Conservation (phyloP, 2,797 vertebrate species). For the Columba guinea region DNA sequence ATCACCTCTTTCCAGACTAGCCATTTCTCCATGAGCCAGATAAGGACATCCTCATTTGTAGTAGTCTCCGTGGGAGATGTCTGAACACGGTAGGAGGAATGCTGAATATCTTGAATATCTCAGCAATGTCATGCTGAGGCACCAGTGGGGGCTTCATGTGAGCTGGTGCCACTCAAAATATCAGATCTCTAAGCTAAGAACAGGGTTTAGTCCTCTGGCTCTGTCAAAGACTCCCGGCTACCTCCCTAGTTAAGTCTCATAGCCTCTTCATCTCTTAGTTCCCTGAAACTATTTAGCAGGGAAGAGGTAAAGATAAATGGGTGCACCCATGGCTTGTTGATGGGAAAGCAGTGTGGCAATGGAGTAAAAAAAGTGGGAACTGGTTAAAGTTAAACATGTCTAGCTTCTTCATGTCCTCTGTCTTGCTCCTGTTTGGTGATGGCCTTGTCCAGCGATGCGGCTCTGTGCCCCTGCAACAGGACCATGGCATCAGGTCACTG, state of each 20-base stretch:
- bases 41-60: not conserved
- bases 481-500: not conserved
- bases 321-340: accelerated
- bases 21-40: not conserved
- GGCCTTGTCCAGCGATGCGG: not conserved
- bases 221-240: not conserved
- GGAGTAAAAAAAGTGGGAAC: not conserved
- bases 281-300: not conserved
- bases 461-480: not conserved
- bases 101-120: not conserved
- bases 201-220: not conserved
- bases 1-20: not conserved
- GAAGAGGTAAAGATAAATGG: not conserved
- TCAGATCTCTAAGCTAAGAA: not conserved
- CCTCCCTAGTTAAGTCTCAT: not conserved
- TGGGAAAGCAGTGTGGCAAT: accelerated
- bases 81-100: not conserved
- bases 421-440: accelerated
- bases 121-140: not conserved
- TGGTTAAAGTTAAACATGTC: accelerated
- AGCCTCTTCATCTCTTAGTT: not conserved
- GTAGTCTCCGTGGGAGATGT: not conserved
- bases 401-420: accelerated
- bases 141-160: not conserved
- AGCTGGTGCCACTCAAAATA: not conserved